Conservation (phyloP, 2,113 vertebrate species). For the Oncorhynchus tshawytscha region DNA sequence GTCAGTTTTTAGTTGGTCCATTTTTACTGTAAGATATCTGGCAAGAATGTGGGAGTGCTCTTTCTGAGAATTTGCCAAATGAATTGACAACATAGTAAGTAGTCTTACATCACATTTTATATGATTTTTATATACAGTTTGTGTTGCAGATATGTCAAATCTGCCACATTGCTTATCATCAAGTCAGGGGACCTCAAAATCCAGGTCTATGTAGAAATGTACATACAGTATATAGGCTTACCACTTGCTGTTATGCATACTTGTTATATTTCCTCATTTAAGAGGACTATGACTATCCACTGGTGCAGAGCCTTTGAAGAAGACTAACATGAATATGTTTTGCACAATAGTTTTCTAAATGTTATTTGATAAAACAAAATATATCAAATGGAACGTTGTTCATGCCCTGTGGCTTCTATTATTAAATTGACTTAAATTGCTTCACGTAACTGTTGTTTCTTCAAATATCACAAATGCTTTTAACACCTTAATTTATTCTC, state of each 20-base stretch:
- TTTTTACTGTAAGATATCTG: conserved; percentile 49
- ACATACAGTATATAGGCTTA: conserved; percentile 70
- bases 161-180: conserved; percentile 64
- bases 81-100: conserved; percentile 32
- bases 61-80: conserved; percentile 56
- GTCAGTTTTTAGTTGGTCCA: conserved; percentile 48
- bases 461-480: conserved; percentile 62
- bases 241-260: conserved; percentile 76
- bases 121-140: conserved; percentile 27
- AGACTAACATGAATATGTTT: conserved; percentile 80
- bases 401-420: conserved; percentile 78
- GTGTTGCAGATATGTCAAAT: conserved; percentile 68
- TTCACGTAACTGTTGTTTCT: conserved; percentile 81
- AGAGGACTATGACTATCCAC: conserved; percentile 76
- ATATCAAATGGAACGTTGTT: conserved; percentile 60
- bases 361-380: conserved; percentile 72
- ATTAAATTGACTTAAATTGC: conserved; percentile 96
- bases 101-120: conserved; percentile 50
- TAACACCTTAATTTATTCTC: background rate
- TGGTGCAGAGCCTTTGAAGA: conserved; percentile 78
- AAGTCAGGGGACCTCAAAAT: conserved; percentile 62
- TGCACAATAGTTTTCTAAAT: conserved; percentile 89
- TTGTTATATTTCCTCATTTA: conserved; percentile 81
- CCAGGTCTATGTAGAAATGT: conserved; percentile 76
- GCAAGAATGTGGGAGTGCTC: conserved; percentile 56